Evolutionary conservation across 2,113 vertebrate genomes (phyloP), one percentile per base, ranked within the genome.

Genomic region (Girardinichthys multiradiatus): DNA sequence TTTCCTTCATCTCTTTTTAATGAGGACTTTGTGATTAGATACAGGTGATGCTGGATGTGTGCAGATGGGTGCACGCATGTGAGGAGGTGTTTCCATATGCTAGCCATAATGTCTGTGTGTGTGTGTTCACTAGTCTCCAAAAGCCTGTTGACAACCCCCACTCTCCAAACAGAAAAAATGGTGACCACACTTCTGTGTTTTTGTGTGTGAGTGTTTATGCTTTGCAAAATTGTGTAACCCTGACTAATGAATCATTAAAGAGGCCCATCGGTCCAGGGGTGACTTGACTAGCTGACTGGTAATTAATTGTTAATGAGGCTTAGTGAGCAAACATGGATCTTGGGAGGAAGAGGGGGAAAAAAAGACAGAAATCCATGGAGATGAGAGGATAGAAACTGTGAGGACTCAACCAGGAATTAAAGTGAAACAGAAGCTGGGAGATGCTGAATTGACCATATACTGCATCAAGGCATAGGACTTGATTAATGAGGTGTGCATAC

Each of bases 251-350:
- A 94, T 94, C 91, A 94, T 94, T 94, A 91, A n/a, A 94, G 87
- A 87, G 83, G 85, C 91, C 84, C 86, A 77, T 70, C 79, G 64
- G 87, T 91, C 89, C 86, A 86, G 79, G 86, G 92, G 86, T 93
- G 93, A 93, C 91, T 92, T 90, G 91, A 91, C 92, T 92, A 91
- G 91, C 87, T 93, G 92, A 94, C 93, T 93, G 88, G 91, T 93
- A 91, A 94, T 94, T 94, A 91, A 94, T 94, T 93, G 80, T 92
- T 94, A 93, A 94, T 94, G 91, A 94, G 87, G 91, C 91, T 91
- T 92, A 90, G 91, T 88, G 69, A 87, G 83, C 80, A 88, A 90
- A 92, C 77, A 76, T 84, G 79, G 86, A 84, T 92, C 84, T 76
- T 64, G n/a, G 28, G 60, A 54, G 45, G 37, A 30, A 62, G 59